Evolutionary conservation across 2,797 vertebrate genomes (phyloP).

Genomic region (Acanthiza pusilla): DNA sequence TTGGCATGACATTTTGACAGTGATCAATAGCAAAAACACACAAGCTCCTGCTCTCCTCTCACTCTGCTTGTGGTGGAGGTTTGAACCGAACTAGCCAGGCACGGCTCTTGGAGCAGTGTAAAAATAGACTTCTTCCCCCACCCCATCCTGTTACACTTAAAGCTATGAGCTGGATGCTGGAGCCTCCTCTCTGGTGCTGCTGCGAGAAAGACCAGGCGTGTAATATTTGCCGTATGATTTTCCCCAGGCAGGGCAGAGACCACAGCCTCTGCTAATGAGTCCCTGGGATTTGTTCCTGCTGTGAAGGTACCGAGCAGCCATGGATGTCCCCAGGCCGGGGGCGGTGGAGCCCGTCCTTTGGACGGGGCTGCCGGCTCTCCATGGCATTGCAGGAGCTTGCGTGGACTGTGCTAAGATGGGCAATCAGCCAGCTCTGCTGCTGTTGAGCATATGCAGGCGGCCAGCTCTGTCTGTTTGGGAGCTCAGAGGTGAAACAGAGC

Average conservation of each 20-base stretch:
- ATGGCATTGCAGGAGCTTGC: constrained; percentile 30
- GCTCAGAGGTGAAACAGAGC: constrained; percentile 37
- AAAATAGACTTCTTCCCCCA: constrained; percentile 49
- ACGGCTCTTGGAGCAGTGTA: not conserved
- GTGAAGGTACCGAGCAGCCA: not conserved
- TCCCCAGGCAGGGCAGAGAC: not conserved
- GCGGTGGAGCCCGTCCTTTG: rapidly evolving
- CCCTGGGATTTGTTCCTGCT: not conserved
- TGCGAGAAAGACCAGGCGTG: not conserved
- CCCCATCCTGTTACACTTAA: constrained; percentile 44
- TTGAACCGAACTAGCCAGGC: constrained; percentile 22
- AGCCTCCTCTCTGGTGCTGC: not conserved
- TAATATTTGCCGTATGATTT: not conserved
- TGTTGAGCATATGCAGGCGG: not conserved
- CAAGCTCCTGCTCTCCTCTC: not conserved
- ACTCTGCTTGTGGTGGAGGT: not conserved
- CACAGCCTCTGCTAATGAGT: not conserved
- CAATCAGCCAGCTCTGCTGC: constrained; percentile 29
- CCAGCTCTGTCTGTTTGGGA: not conserved
- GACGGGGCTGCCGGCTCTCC: not conserved
- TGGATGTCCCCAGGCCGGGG: not conserved
- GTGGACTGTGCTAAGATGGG: constrained; percentile 40
- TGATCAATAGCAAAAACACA: constrained; percentile 53
- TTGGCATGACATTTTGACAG: constrained; percentile 63
- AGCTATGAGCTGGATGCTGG: not conserved